Evolutionary conservation across 2,113 vertebrate genomes (phyloP).

Genomic region (Oryzias javanicus): DNA sequence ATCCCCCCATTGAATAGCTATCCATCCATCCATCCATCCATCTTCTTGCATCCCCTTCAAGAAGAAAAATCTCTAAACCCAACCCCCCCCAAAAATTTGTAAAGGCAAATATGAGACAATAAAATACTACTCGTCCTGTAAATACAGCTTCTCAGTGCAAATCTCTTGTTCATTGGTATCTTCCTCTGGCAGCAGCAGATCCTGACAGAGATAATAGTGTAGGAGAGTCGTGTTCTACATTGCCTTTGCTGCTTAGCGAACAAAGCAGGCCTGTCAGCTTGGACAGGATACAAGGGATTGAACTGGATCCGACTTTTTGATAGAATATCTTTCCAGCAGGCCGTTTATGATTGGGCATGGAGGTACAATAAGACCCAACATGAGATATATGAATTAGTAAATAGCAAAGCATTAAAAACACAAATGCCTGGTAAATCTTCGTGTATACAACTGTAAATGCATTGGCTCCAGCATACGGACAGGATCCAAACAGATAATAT

Average conservation of each 20-base stretch:
- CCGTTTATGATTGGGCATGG: constrained; percentile 29
- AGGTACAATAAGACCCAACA: constrained; percentile 14
- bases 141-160: constrained; percentile 12
- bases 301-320: constrained; percentile 37
- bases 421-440: not conserved
- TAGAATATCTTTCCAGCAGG: constrained; percentile 21
- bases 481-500: too few species aligned
- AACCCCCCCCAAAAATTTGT: too few species aligned
- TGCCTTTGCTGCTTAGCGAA: constrained; percentile 40
- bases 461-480: too few species aligned
- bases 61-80: too few species aligned
- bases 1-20: too few species aligned
- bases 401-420: not conserved
- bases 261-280: constrained; percentile 54
- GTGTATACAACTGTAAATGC: not conserved
- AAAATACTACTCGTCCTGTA: not conserved
- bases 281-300: constrained; percentile 31
- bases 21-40: too few species aligned
- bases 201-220: constrained; percentile 50
- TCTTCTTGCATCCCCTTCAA: too few species aligned
- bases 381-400: constrained; percentile 5
- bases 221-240: constrained; percentile 48
- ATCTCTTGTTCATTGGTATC: constrained; percentile 50
- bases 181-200: constrained; percentile 55
- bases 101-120: too few species aligned